Evolutionary conservation across 1,140 invertebrate genomes (phyloP).

Genomic region (Drosophila kohkoa): DNA sequence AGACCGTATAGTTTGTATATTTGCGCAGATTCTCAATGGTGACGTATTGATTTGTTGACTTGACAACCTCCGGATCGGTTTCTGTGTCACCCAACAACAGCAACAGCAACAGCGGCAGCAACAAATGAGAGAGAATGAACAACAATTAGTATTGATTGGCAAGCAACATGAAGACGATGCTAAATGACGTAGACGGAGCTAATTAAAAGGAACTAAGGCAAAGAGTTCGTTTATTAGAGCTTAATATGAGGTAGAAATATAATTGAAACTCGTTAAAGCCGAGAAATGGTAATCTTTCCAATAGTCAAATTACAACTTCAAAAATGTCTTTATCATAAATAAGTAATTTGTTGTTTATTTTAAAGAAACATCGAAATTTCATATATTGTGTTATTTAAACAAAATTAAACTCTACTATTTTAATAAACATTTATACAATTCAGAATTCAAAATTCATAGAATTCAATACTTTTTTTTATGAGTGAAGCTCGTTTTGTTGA

Average conservation of each 20-base stretch:
- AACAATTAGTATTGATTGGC: constrained; percentile 76
- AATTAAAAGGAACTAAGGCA: constrained; percentile 14
- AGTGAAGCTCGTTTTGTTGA: too few relatives aligned
- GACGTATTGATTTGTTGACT: constrained; percentile 85
- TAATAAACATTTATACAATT: too few relatives aligned
- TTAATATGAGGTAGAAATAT: too few relatives aligned
- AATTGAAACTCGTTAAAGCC: background rate
- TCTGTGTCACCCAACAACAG: constrained; percentile 45
- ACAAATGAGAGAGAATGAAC: constrained; percentile 27
- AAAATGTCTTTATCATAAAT: too few relatives aligned
- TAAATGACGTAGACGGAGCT: constrained; percentile 1
- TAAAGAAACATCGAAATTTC: too few relatives aligned
- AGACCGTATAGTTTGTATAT: constrained; percentile 97
- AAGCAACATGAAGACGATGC: constrained; percentile 18
- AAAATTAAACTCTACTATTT: too few relatives aligned
- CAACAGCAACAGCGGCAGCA: background rate
- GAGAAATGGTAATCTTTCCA: background rate
- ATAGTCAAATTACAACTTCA: too few relatives aligned
- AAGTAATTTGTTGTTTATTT: too few relatives aligned
- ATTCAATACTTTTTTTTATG: too few relatives aligned
- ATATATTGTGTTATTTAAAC: too few relatives aligned
- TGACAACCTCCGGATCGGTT: constrained; percentile 84
- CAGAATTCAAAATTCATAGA: too few relatives aligned
- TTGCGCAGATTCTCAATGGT: constrained; percentile 86
- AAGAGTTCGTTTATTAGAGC: constrained; percentile 10